Evolutionary conservation across 2,888 invertebrate genomes (phyloP).

Genomic region (Podabrus alpinus): DNA sequence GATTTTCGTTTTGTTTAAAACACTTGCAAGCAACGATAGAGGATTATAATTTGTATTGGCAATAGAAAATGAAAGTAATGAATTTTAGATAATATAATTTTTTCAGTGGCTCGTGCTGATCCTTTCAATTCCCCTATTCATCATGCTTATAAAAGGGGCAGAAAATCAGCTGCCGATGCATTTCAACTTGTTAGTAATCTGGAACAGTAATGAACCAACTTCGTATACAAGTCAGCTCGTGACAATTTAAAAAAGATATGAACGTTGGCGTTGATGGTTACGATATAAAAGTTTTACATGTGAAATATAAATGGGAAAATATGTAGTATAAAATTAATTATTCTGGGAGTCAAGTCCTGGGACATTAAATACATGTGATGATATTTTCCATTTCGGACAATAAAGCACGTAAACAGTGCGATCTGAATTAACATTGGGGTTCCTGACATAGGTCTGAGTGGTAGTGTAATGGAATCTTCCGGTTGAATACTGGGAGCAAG

Average conservation of each 20-base stretch:
- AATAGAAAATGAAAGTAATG: neutral
- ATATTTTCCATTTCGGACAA: slow-evolving; percentile 18
- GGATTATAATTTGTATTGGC: no score
- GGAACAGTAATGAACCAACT: neutral
- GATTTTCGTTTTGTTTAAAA: neutral
- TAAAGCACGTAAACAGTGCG: slow-evolving; percentile 16
- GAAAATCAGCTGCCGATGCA: slow-evolving; percentile 6
- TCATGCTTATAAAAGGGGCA: neutral
- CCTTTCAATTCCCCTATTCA: neutral
- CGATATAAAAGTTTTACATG: neutral
- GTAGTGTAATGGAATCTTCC: slow-evolving; percentile 17
- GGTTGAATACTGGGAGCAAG: slow-evolving; percentile 7
- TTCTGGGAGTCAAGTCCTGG: neutral
- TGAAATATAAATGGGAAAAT: neutral
- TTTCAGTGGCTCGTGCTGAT: neutral
- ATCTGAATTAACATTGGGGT: slow-evolving; percentile 16
- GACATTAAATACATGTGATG: neutral
- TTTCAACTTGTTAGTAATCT: slow-evolving; percentile 21
- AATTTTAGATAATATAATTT: neutral
- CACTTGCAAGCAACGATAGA: neutral
- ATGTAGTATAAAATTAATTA: neutral
- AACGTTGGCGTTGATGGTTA: neutral
- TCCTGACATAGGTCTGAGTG: slow-evolving; percentile 14
- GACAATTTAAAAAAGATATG: neutral
- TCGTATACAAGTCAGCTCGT: neutral